Conservation (phyloP, 2,888 invertebrate genomes). For the Athalia cordata region DNA sequence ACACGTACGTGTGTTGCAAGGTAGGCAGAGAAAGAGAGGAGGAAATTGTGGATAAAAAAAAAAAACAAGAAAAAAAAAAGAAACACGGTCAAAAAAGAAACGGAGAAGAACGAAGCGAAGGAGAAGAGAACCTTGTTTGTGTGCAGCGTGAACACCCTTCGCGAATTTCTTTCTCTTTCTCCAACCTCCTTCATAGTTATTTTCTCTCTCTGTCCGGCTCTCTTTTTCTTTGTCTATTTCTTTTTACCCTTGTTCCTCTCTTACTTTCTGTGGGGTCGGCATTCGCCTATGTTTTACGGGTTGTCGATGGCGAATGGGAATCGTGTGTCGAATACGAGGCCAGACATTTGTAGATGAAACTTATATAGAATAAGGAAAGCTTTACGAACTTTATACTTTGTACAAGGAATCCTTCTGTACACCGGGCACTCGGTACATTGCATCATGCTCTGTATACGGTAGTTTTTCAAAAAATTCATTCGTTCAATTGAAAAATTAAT, state of each 20-base stretch:
- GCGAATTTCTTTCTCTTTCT: not conserved
- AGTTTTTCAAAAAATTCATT: no score
- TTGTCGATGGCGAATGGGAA: conserved; percentile 48
- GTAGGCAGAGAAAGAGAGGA: not conserved
- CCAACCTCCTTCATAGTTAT: not conserved
- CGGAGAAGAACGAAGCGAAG: not conserved
- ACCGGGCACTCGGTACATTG: no score
- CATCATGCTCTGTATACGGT: no score
- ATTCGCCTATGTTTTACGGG: conserved; percentile 44
- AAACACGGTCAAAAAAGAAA: not conserved
- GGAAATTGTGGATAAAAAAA: not conserved
- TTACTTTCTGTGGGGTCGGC: not conserved
- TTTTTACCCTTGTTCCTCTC: not conserved
- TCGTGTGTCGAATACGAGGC: conserved; percentile 46
- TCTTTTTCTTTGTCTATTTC: not conserved
- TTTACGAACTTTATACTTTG: not conserved
- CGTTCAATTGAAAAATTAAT: not conserved
- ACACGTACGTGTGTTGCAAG: not conserved
- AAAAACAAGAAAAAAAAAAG: not conserved
- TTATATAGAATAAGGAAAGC: not conserved
- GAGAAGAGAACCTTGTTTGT: conserved; percentile 22
- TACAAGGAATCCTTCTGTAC: no score
- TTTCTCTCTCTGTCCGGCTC: conserved; percentile 36
- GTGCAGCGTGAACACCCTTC: conserved; percentile 8
- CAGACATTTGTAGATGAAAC: conserved; percentile 13